Evolutionary conservation across 2,888 invertebrate genomes (phyloP).

Genomic region (Temnothorax rugatulus): DNA sequence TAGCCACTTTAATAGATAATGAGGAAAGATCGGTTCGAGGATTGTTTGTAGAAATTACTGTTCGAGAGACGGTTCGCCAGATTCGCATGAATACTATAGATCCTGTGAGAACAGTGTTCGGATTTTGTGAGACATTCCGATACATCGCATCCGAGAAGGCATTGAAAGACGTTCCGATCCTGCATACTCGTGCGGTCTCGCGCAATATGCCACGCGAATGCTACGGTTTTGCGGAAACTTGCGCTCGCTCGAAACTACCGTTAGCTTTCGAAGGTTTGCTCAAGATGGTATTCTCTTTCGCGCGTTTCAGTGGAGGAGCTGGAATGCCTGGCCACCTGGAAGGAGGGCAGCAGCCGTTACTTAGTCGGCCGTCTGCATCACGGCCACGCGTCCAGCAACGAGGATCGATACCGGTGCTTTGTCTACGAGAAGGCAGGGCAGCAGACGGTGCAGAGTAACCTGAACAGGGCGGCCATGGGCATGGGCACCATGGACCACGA

Average conservation of each 20-base stretch:
- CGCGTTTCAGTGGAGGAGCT: slow-evolving; percentile 93
- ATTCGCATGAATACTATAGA: neutral
- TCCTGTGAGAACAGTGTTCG: neutral
- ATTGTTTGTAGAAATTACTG: neutral
- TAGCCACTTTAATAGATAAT: neutral
- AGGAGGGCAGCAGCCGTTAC: slow-evolving; percentile 96
- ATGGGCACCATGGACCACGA: slow-evolving; percentile 83
- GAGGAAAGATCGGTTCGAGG: neutral
- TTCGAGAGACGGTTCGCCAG: neutral
- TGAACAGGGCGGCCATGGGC: slow-evolving; percentile 80
- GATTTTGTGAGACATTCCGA: neutral
- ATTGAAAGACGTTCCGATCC: neutral
- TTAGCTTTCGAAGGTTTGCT: neutral
- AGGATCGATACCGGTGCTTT: slow-evolving; percentile 97
- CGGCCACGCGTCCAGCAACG: slow-evolving; percentile 95
- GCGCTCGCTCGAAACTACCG: neutral
- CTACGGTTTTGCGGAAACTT: neutral
- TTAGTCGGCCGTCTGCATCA: slow-evolving; percentile 96
- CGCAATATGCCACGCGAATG: neutral
- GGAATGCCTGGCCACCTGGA: slow-evolving; percentile 97
- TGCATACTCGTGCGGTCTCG: neutral
- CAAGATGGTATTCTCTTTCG: slow-evolving; percentile 36
- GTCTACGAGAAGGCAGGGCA: slow-evolving; percentile 94
- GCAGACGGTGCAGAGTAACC: slow-evolving; percentile 79
- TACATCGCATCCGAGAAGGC: neutral